Conservation (phyloP, 1,140 invertebrate genomes). For the Pollicipes pollicipes region DNA sequence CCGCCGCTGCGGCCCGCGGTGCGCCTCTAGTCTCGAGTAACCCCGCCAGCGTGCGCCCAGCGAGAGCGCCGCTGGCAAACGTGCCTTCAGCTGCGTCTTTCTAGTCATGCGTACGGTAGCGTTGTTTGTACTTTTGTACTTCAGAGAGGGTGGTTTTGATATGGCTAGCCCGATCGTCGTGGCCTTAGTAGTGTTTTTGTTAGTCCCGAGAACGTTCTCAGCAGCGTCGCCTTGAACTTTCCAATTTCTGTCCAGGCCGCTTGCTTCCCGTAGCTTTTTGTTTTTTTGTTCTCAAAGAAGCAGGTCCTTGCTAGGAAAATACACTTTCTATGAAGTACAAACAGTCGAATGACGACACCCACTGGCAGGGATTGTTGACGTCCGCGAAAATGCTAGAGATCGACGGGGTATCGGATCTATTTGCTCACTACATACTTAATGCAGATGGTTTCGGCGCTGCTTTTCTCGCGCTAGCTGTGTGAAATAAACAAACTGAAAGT, state of each 20-base stretch:
- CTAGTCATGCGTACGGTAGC: background rate
- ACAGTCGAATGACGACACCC: background rate
- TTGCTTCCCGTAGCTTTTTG: background rate
- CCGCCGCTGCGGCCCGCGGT: no score
- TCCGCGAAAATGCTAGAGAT: background rate
- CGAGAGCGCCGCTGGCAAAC: background rate
- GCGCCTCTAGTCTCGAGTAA: no score
- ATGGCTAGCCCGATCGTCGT: background rate
- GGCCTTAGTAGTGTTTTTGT: background rate
- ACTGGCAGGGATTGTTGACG: no score
- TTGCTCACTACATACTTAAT: background rate
- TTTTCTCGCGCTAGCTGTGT: background rate
- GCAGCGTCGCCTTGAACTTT: background rate
- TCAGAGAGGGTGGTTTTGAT: background rate
- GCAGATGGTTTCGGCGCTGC: no score
- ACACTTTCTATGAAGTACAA: background rate
- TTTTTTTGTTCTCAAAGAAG: background rate
- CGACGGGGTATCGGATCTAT: no score
- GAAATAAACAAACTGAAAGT: background rate
- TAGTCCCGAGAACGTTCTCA: background rate
- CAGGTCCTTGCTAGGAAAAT: background rate
- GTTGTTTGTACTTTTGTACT: conserved; percentile 2
- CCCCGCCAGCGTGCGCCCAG: no score
- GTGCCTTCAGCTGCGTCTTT: background rate
- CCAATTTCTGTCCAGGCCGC: background rate